Conservation (phyloP, 2,113 vertebrate species). For the Lanius ludovicianus region DNA sequence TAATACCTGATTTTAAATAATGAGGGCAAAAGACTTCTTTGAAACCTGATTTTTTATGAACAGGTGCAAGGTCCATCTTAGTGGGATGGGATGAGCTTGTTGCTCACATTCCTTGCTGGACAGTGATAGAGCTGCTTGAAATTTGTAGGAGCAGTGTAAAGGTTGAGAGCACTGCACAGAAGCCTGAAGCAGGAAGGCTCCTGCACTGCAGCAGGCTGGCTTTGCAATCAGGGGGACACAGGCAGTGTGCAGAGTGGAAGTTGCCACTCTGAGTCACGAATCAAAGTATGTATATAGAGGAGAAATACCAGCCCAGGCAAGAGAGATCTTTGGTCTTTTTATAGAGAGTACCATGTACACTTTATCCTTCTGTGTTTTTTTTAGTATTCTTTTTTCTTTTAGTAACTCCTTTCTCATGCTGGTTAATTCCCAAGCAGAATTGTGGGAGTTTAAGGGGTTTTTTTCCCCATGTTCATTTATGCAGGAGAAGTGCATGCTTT, state of each 20-base stretch:
- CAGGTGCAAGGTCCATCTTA: background rate
- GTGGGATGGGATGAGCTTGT: background rate
- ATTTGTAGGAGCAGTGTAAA: background rate
- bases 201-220: background rate
- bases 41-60: background rate
- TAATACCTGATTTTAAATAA: background rate
- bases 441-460: background rate
- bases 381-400: background rate
- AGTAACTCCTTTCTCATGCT: background rate
- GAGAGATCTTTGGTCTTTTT: background rate
- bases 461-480: background rate
- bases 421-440: background rate
- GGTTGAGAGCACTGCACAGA: background rate
- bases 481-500: background rate
- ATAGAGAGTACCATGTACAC: background rate
- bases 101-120: background rate
- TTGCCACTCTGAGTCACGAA: background rate
- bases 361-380: background rate
- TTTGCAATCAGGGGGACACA: fast-evolving
- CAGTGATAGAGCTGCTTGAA: background rate
- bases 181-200: background rate
- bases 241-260: background rate
- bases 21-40: background rate
- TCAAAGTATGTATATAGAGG: background rate
- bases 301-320: background rate